Evolutionary conservation across 1,140 invertebrate genomes (phyloP), one percentile per base, ranked within the genome.

Genomic region (Conus ventricosus): DNA sequence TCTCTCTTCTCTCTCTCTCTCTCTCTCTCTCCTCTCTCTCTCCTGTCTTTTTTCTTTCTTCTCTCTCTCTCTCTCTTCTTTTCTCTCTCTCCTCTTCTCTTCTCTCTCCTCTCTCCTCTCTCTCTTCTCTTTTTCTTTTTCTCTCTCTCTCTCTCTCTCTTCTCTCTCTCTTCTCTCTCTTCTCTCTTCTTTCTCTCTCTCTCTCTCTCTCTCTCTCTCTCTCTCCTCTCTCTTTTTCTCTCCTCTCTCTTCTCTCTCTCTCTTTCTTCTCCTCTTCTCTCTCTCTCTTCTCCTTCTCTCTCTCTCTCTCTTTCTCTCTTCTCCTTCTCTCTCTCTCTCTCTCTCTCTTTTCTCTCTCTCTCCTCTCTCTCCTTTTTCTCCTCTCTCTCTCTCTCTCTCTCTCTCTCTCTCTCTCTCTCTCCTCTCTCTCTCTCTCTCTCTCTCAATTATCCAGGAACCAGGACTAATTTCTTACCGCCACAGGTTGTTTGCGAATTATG

Each of bases 1-100:
- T 23, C 23, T 23, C 5, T 23, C 23, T 17, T 20, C 17, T 20
- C 17, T 20, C 23, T 20, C 13, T 13, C 13, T 13, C 13, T 8
- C 23, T 17, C 20, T 17, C 20, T 23, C 20, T 23, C 23, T 5
- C 20, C 67, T 82, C 54, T 55, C 54, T 55, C 54, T 55, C 54
- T 55, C 20, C n/a, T 5, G 5, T 23, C 17, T 20, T 23, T 17
- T 23, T 20, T 23, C 23, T 23, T 71, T 5, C 23, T 23, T 71
- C 67, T 82, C 80, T 82, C 80, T 82, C 80, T 82, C 80, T 82
- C 80, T 82, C 80, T 27, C 54, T 82, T 25, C 27, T 20, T 55
- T n/a, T 82, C 80, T 82, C 67, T 71, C 67, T 20, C 67, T 71
- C 67, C 20, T 17, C 23, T 23, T 20, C 67, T 71, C 67, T 20